A percentile compares a stretch with the other conserved stretches of the same genome.
Conservation (phyloP, 2,797 vertebrate species). For the Hephaestus fuliginosus region DNA sequence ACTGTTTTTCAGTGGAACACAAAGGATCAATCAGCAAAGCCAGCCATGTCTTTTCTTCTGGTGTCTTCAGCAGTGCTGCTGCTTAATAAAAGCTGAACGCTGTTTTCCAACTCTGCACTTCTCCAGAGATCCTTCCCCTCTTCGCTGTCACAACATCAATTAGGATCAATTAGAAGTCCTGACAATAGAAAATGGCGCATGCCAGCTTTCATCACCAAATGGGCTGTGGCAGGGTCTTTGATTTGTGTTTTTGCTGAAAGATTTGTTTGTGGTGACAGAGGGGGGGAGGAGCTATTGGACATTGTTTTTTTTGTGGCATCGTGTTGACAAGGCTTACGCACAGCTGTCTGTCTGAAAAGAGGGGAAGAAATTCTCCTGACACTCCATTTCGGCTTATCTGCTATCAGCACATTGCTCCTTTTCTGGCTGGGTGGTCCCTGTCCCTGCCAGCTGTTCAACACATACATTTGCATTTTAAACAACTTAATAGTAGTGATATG, state of each 20-base stretch:
- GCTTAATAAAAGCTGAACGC: constrained; percentile 54
- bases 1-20: constrained; percentile 33
- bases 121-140: constrained; percentile 35
- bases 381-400: constrained; percentile 73
- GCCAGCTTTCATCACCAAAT: constrained; percentile 49
- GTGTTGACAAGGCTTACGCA: constrained; percentile 64
- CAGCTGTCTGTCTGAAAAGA: constrained; percentile 48
- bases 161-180: constrained; percentile 64
- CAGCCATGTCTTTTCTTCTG: constrained; percentile 34
- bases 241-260: constrained; percentile 50
- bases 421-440: constrained; percentile 78
- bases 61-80: constrained; percentile 33
- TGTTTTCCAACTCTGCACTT: constrained; percentile 53
- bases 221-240: constrained; percentile 33
- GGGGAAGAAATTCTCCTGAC: constrained; percentile 67
- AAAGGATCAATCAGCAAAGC: constrained; percentile 52
- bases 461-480: constrained; percentile 80
- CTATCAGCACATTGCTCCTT: constrained; percentile 73
- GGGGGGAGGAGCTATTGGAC: constrained; percentile 19
- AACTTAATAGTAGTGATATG: constrained; percentile 69
- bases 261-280: constrained; percentile 52
- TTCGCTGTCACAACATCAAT: constrained; percentile 57
- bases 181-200: constrained; percentile 58
- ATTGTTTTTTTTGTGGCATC: constrained; percentile 51
- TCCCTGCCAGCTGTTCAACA: constrained; percentile 69